Percentiles rank a stretch among this genome's conserved stretches.
These are phyloP conservation scores for Uropetala carovei DNA, from an alignment of 2,888 invertebrate genomes.

Conservation along the genomic window DNA sequence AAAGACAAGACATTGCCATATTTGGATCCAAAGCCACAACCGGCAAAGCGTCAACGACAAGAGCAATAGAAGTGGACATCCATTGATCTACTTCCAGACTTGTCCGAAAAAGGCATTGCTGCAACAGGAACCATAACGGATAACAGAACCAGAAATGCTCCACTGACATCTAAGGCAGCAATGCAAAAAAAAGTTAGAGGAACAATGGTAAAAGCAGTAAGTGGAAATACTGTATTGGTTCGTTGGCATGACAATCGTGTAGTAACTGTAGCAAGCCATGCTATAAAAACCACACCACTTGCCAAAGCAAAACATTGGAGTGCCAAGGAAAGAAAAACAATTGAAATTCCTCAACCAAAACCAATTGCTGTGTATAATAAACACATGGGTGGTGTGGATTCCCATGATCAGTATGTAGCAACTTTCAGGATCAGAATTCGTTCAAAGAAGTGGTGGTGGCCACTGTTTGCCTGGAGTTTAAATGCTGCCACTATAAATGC, in stretches of 20 bases:
- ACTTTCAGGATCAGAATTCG: too few relatives aligned
- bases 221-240: not conserved
- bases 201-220: not conserved
- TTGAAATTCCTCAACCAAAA: not conserved
- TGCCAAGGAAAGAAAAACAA: too few relatives aligned
- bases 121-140: not conserved
- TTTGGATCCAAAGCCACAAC: too few relatives aligned
- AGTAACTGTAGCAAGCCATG: not conserved
- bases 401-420: too few relatives aligned
- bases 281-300: not conserved
- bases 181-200: not conserved
- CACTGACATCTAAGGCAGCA: not conserved
- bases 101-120: not conserved
- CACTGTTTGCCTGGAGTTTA: too few relatives aligned
- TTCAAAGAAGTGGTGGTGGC: too few relatives aligned
- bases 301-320: not conserved
- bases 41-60: too few relatives aligned
- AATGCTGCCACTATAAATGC: too few relatives aligned
- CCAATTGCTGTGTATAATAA: too few relatives aligned
- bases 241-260: not conserved
- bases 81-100: not conserved
- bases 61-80: too few relatives aligned
- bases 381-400: too few relatives aligned
- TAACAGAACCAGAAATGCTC: not conserved
- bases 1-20: too few relatives aligned